Evolutionary conservation across 1,140 invertebrate genomes (phyloP).

Genomic region (Akabosia matsudoensis): DNA sequence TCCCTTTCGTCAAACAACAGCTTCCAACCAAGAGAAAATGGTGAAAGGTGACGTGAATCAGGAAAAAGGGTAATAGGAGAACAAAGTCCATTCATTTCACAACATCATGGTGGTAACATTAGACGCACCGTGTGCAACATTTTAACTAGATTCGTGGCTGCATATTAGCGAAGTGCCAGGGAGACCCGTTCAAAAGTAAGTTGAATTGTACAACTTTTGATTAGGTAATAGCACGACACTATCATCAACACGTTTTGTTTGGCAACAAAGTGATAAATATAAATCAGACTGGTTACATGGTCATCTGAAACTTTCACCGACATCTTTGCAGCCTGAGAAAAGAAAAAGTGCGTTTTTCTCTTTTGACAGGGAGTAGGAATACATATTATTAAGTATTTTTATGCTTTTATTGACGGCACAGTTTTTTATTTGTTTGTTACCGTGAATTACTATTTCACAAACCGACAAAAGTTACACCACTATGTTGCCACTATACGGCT

Average conservation of each 20-base stretch:
- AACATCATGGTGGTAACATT: neutral
- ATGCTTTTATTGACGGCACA: too few relatives aligned
- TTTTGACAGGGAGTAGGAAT: too few relatives aligned
- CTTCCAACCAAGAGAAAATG: neutral
- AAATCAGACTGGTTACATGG: neutral
- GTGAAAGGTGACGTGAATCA: neutral
- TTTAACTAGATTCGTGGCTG: too few relatives aligned
- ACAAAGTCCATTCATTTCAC: conserved; percentile 13
- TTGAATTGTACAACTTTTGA: neutral
- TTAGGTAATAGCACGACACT: neutral
- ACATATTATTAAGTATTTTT: too few relatives aligned
- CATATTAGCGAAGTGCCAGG: too few relatives aligned
- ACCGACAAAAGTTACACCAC: neutral
- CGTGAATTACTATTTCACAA: neutral
- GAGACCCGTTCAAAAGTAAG: too few relatives aligned
- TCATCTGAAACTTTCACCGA: neutral
- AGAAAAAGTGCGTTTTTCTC: too few relatives aligned
- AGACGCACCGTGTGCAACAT: too few relatives aligned
- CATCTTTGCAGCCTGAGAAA: neutral
- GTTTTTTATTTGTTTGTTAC: neutral
- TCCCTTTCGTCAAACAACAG: conserved; percentile 17
- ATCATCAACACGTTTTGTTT: neutral
- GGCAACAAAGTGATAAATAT: neutral
- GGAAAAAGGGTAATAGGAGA: neutral
- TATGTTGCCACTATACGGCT: neutral